These are phyloP conservation scores for Leptinotarsa tumamoca DNA, from an alignment of 2,888 invertebrate species.

Conservation along the genomic window DNA sequence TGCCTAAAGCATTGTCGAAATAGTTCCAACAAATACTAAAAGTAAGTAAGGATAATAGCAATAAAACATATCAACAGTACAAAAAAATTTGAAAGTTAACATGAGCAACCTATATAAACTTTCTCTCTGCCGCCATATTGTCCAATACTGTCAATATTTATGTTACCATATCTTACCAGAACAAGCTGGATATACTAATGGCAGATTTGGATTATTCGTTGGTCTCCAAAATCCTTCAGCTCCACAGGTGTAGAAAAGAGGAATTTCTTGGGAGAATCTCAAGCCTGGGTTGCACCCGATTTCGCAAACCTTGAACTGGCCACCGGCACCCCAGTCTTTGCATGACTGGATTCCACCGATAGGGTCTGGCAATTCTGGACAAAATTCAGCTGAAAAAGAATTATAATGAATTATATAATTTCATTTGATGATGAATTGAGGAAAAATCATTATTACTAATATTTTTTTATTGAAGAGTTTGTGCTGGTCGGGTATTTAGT, in stretches of 20 bases:
- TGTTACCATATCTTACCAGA: slow-evolving; percentile 74
- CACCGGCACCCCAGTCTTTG: slow-evolving; percentile 96
- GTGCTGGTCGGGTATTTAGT: no score
- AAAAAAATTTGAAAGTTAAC: no score
- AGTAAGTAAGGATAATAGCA: no score
- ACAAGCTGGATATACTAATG: slow-evolving; percentile 91
- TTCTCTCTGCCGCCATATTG: neutral
- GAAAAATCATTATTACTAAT: no score
- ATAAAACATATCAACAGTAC: no score
- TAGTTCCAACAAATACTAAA: no score
- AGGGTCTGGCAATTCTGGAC: slow-evolving; percentile 89
- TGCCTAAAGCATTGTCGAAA: no score
- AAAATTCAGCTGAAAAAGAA: slow-evolving; percentile 82
- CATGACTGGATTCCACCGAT: slow-evolving; percentile 92
- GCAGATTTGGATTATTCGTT: slow-evolving; percentile 81
- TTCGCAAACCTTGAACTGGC: slow-evolving; percentile 95
- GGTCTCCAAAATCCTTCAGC: slow-evolving; percentile 98
- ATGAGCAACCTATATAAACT: no score
- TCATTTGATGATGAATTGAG: neutral
- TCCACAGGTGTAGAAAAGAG: slow-evolving; percentile 97
- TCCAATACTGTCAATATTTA: neutral
- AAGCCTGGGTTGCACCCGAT: slow-evolving; percentile 88
- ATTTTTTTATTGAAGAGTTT: no score
- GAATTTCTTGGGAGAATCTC: slow-evolving; percentile 92
- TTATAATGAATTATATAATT: neutral